phyloP scores from a whole-genome alignment of 1,140 invertebrate species.

The Phymorhynchus buccinoides region DNA sequence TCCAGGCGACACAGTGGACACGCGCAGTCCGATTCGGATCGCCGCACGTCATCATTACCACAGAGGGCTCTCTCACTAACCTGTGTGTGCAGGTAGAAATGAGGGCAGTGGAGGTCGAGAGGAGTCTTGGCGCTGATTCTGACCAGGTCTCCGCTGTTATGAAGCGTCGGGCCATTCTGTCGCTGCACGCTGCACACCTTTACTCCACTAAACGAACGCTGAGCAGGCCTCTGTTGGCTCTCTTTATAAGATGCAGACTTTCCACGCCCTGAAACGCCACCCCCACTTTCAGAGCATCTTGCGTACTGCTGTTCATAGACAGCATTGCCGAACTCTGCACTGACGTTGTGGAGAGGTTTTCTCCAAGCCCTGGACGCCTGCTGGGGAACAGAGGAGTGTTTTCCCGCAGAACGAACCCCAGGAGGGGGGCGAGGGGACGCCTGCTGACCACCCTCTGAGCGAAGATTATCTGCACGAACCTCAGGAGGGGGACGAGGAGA shows the following conservation, averaged over 20 bases:
- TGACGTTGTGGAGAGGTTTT: neutral
- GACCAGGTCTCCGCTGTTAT: constrained; percentile 22
- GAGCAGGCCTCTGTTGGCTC: neutral
- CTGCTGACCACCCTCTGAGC: neutral
- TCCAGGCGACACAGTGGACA: constrained; percentile 60
- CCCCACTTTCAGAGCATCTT: neutral
- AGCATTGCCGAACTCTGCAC: no score
- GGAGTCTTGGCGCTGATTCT: constrained; percentile 49
- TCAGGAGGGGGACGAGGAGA: neutral
- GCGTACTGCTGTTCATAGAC: no score
- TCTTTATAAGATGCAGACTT: neutral
- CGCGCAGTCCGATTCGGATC: constrained; percentile 44
- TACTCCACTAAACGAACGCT: neutral
- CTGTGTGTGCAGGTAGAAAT: constrained; percentile 59
- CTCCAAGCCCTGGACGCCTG: neutral
- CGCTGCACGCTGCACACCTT: neutral
- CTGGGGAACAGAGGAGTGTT: neutral
- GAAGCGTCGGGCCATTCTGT: neutral
- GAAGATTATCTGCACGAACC: constrained; percentile 45
- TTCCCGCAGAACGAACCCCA: no score
- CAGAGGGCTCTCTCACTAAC: neutral
- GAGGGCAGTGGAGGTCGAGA: constrained; percentile 54
- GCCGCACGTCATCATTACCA: neutral
- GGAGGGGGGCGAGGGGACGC: neutral
- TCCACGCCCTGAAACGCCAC: no score